These are phyloP conservation scores for Neodiprion fabricii DNA, from an alignment of 1,140 invertebrate species.

Conservation along the genomic window DNA sequence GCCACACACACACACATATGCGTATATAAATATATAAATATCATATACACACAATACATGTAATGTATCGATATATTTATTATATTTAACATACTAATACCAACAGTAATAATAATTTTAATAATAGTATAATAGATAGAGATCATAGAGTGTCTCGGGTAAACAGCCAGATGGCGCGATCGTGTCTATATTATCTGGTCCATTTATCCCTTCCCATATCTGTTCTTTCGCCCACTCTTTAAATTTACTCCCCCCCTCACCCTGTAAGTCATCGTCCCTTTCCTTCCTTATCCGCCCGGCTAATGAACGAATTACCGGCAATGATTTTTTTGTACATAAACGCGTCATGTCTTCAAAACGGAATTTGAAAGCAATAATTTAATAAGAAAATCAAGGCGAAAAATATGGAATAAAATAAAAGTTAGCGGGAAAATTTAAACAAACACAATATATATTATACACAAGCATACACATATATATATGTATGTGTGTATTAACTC, in stretches of 20 bases:
- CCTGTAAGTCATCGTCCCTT: not conserved
- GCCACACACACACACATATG: slow-evolving; percentile 24
- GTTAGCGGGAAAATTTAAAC: slow-evolving; percentile 18
- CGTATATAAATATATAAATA: slow-evolving; percentile 32
- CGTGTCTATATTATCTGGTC: slow-evolving; percentile 36
- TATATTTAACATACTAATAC: slow-evolving; percentile 36
- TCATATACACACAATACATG: slow-evolving; percentile 31
- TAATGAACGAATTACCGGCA: slow-evolving; percentile 30
- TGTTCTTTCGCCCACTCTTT: not conserved
- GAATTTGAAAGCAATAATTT: slow-evolving; percentile 60
- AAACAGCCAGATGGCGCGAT: slow-evolving; percentile 29
- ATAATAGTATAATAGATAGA: not conserved
- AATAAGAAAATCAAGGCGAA: slow-evolving; percentile 34
- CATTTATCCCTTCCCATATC: slow-evolving; percentile 16
- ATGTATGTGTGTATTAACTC: slow-evolving; percentile 31
- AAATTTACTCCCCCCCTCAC: not conserved
- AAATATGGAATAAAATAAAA: slow-evolving; percentile 32
- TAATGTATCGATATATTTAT: slow-evolving; percentile 37
- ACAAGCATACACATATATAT: slow-evolving; percentile 25
- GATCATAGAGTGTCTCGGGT: not conserved
- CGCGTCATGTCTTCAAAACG: slow-evolving; percentile 52
- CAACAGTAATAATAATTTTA: slow-evolving; percentile 9
- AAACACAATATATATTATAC: slow-evolving; percentile 34
- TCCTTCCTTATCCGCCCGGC: slow-evolving; percentile 18
- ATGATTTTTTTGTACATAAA: slow-evolving; percentile 39